A percentile compares a stretch with the other conserved stretches of the same genome.
These are phyloP conservation scores for Hydrocynus forskahlii DNA, from an alignment of 2,797 vertebrate genomes.

Conservation along the genomic window DNA sequence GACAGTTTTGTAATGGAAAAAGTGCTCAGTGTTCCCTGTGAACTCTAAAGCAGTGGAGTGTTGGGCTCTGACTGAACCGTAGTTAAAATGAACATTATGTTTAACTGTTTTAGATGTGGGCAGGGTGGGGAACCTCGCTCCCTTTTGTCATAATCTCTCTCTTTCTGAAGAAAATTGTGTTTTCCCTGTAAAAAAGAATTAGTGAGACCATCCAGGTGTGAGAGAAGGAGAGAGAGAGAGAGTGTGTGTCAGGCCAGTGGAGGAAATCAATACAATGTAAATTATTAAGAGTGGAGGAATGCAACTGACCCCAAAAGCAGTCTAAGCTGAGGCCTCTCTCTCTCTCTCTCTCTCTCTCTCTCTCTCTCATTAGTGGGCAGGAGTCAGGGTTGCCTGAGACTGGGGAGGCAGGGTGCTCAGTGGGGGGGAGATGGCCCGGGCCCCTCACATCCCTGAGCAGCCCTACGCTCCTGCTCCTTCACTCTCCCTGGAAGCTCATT, in stretches of 20 bases:
- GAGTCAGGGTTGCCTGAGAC: constrained; percentile 92
- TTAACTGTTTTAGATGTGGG: constrained; percentile 69
- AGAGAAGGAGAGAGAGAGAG: constrained; percentile 44
- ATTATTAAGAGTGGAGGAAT: constrained; percentile 96
- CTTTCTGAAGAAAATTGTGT: constrained; percentile 67
- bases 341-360: constrained; percentile 85
- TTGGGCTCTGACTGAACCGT: constrained; percentile 16
- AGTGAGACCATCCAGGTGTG: constrained; percentile 45
- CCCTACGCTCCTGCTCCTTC: constrained; percentile 91
- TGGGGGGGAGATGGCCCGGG: constrained; percentile 96
- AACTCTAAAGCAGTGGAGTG: neutral
- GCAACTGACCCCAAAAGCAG: constrained; percentile 85
- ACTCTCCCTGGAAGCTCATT: constrained; percentile 99
- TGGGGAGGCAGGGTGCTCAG: constrained; percentile 98
- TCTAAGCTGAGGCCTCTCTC: constrained; percentile 81
- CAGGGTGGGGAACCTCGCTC: constrained; percentile 62
- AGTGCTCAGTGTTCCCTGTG: constrained; percentile 53
- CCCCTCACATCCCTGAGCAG: constrained; percentile 95
- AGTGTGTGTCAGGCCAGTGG: constrained; percentile 76
- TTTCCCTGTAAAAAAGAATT: constrained; percentile 57
- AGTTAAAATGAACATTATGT: constrained; percentile 62
- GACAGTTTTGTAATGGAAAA: neutral
- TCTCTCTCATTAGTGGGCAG: constrained; percentile 97
- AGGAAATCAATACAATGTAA: constrained; percentile 95
- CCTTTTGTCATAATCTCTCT: constrained; percentile 63